Evolutionary conservation across 2,888 invertebrate genomes (phyloP), one percentile per base, ranked within the genome.

Genomic region (Melinaea menophilus): DNA sequence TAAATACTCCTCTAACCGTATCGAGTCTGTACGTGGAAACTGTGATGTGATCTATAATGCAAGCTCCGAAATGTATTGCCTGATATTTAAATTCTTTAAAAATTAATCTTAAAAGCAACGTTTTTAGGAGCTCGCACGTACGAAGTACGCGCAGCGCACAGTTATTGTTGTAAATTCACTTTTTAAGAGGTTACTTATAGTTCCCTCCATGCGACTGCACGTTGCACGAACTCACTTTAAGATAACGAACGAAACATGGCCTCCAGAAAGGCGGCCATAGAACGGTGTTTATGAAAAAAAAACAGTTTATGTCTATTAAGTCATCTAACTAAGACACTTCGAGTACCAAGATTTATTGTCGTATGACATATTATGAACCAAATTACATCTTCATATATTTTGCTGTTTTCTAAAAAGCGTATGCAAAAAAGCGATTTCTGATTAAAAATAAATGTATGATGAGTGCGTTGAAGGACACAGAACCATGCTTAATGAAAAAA

Each of bases 381-480:
- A 72, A 71, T 76, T 73, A 72, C 71, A 75, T 76, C 77, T 79
- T 79, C 79, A 75, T 72, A 74, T 76, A 83, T 82, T 83, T 85
- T 85, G 85, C 88, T 86, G 88, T 86, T 84, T 75, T 72, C 22
- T 77, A 72, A 81, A 82, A 85, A 85, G 74, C 77, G 68, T 74
- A 80, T 84, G 85, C 84, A 79, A 76, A 75, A 68, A 82, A 86
- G 85, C 85, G 72, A 76, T 63, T 62, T 64, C 66, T 76, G 75
- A 76, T 77, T 79, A 79, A 76, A 72, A 72, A 75, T 75, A 73
- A 78, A 78, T 75, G 79, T 88, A 89, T 88, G 88, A 88, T 88
- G 79, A 81, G 88, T 90, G 90, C 88, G 84, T 79, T 80, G 84
- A 86, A 89, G 88, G 88, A 87, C 88, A 86, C 68, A 82, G 83